These are phyloP conservation scores for Rutpela maculata DNA, from an alignment of 2,888 invertebrate species.

Conservation along the genomic window DNA sequence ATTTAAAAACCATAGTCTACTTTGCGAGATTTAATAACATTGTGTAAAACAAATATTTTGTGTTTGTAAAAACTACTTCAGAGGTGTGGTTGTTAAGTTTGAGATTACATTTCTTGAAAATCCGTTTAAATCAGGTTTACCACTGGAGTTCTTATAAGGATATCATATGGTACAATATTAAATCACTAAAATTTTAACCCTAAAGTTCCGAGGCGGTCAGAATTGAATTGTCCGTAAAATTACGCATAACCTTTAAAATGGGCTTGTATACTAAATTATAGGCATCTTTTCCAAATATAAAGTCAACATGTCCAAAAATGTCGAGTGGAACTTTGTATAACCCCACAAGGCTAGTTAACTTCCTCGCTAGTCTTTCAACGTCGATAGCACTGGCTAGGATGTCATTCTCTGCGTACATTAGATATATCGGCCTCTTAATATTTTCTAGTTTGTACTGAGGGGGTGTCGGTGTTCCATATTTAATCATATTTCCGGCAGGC, in stretches of 20 bases:
- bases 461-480: conserved; percentile 78
- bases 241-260: conserved; percentile 60
- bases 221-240: conserved; percentile 49
- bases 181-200: no score
- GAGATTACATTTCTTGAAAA: no score
- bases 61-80: no score
- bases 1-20: no score
- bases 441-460: conserved; percentile 80
- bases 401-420: conserved; percentile 83
- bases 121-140: no score
- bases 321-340: conserved; percentile 78
- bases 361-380: conserved; percentile 76
- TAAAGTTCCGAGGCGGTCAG: no score
- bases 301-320: conserved; percentile 86
- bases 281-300: conserved; percentile 81
- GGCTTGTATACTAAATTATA: conserved; percentile 77
- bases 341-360: conserved; percentile 77
- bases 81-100: no score
- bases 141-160: no score
- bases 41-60: no score
- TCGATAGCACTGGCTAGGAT: conserved; percentile 80
- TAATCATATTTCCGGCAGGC: conserved; percentile 74
- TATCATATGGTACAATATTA: no score
- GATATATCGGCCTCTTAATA: conserved; percentile 79
- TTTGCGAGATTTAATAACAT: no score